phyloP scores from a whole-genome alignment of 1,140 invertebrate genomes.

The Bombus vancouverensis region DNA sequence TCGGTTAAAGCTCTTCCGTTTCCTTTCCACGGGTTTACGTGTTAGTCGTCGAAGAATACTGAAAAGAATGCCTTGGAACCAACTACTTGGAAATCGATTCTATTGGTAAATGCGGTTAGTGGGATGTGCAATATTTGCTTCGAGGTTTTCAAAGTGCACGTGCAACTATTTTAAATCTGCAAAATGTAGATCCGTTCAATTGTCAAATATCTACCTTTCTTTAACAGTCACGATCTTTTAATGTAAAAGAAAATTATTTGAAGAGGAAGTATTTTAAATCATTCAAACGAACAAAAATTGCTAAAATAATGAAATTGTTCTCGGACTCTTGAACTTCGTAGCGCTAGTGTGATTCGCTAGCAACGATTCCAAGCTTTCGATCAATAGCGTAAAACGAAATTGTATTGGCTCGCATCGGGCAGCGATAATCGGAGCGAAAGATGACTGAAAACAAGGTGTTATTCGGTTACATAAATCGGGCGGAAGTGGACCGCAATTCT shows the following conservation, averaged over 20 bases:
- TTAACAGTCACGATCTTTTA: no score
- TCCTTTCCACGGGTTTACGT: background rate
- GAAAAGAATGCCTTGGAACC: background rate
- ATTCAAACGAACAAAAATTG: no score
- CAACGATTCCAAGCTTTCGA: background rate
- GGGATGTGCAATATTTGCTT: background rate
- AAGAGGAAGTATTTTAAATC: no score
- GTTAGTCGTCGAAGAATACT: background rate
- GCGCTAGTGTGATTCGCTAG: no score
- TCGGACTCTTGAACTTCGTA: no score
- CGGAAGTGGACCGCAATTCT: slow-evolving; percentile 23
- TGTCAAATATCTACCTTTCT: no score
- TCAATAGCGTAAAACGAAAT: background rate
- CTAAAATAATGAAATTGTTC: no score
- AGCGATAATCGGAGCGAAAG: background rate
- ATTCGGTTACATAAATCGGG: background rate
- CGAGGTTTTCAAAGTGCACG: background rate
- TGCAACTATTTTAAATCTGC: background rate
- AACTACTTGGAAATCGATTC: background rate
- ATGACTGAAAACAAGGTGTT: background rate
- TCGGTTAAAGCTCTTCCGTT: background rate
- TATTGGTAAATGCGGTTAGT: background rate
- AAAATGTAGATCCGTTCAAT: background rate
- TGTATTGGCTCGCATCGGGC: background rate
- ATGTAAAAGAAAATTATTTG: no score